A percentile compares a stretch with the other conserved stretches of the same genome.
These are phyloP conservation scores for Neosalanx taihuensis DNA, from an alignment of 2,797 vertebrate genomes.

Conservation along the genomic window DNA sequence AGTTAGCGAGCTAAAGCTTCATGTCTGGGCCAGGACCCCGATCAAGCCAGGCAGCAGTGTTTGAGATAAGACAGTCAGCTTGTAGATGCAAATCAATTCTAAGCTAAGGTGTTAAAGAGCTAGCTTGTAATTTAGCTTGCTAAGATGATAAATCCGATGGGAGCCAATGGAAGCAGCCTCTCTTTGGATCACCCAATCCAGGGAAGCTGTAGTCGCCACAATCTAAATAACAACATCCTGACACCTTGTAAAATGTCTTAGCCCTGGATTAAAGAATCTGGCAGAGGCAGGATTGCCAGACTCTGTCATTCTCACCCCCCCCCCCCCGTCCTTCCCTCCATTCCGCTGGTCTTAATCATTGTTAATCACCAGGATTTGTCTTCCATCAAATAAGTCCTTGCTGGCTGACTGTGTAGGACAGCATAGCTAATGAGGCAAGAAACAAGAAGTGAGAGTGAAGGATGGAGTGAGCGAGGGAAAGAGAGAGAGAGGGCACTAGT, in stretches of 20 bases:
- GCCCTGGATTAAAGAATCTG: conserved; percentile 29
- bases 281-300: conserved; percentile 24
- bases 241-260: conserved; percentile 27
- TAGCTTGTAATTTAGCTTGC: too few species aligned
- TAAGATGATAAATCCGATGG: neutral
- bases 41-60: too few species aligned
- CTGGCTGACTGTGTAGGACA: conserved; percentile 17
- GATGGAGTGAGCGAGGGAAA: neutral
- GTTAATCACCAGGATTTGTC: conserved; percentile 42
- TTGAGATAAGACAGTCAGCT: too few species aligned
- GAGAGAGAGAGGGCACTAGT: neutral
- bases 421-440: conserved; percentile 22
- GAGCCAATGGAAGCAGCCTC: conserved; percentile 1
- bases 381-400: conserved; percentile 38
- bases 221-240: conserved; percentile 25
- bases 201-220: neutral
- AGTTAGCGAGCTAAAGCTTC: too few species aligned
- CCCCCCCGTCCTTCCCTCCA: too few species aligned
- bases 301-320: conserved; percentile 15
- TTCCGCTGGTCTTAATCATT: conserved; percentile 31
- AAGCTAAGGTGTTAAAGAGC: too few species aligned
- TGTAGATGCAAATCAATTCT: too few species aligned
- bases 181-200: conserved; percentile 11
- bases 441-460: neutral
- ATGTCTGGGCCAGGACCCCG: too few species aligned